A percentile compares a stretch with the other conserved stretches of the same genome.
phyloP scores from a whole-genome alignment of 2,888 invertebrate genomes.

The Megamerina dolium region DNA sequence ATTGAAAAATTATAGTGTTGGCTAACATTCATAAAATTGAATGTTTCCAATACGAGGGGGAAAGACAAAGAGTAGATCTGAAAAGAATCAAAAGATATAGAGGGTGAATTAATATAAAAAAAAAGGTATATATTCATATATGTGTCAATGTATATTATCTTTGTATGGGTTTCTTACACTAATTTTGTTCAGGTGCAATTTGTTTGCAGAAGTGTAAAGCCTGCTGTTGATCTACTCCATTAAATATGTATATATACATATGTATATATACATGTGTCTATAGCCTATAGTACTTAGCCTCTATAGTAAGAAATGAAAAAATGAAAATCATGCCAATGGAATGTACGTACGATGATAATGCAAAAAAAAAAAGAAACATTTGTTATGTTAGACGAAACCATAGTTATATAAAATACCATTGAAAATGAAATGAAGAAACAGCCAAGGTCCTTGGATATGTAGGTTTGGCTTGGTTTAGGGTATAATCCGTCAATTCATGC shows the following conservation, averaged over 20 bases:
- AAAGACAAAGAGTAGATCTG: no score
- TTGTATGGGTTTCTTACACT: constrained; percentile 27
- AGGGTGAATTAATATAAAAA: no score
- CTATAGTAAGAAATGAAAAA: background rate
- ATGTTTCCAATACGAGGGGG: background rate
- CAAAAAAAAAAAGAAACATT: background rate
- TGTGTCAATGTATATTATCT: no score
- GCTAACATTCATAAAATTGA: no score
- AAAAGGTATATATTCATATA: no score
- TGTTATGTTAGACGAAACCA: no score
- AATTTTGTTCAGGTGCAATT: constrained; percentile 47
- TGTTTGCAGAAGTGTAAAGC: constrained; percentile 38
- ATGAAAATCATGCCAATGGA: background rate
- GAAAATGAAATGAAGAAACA: constrained; percentile 4
- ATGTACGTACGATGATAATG: no score
- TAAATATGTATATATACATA: background rate
- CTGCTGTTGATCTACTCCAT: constrained; percentile 4
- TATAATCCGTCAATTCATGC: constrained; percentile 12
- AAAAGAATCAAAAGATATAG: no score
- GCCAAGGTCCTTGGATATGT: background rate
- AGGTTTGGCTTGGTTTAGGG: background rate
- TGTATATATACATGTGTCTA: background rate
- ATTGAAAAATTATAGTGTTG: constrained; percentile 28
- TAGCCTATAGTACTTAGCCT: no score
- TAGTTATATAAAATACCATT: no score